Percentiles rank a stretch among this genome's conserved stretches.
These are phyloP conservation scores for Sipha flava DNA, from an alignment of 1,140 invertebrate genomes.

Conservation along the genomic window DNA sequence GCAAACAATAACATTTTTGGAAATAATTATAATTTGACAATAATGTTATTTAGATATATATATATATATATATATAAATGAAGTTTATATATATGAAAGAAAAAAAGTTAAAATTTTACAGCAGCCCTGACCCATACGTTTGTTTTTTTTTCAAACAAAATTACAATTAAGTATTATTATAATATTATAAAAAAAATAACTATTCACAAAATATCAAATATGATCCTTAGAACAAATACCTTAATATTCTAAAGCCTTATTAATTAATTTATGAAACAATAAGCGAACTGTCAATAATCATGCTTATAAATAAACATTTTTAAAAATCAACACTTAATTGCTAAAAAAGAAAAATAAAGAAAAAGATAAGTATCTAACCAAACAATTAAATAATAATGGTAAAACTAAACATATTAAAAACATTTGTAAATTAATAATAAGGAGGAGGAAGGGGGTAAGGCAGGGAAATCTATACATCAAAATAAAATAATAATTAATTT, in stretches of 20 bases:
- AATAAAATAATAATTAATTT: slow-evolving; percentile 13
- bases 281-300: slow-evolving; percentile 13
- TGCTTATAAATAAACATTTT: slow-evolving; percentile 30
- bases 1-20: slow-evolving; percentile 27
- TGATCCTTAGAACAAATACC: slow-evolving; percentile 10
- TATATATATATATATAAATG: neutral
- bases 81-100: neutral
- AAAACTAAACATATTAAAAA: slow-evolving; percentile 16
- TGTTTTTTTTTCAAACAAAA: slow-evolving; percentile 18
- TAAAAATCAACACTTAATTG: slow-evolving; percentile 28
- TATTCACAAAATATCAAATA: slow-evolving; percentile 28
- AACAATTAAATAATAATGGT: slow-evolving; percentile 30
- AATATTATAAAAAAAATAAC: slow-evolving; percentile 20
- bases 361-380: slow-evolving; percentile 24
- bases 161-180: slow-evolving; percentile 9
- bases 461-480: neutral
- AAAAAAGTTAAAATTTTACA: slow-evolving; percentile 25
- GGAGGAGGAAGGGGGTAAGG: neutral
- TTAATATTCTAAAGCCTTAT: slow-evolving; percentile 4
- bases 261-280: slow-evolving; percentile 13
- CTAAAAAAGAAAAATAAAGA: neutral
- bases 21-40: slow-evolving; percentile 26
- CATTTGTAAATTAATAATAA: neutral
- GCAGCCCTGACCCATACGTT: slow-evolving; percentile 24
- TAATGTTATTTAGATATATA: slow-evolving; percentile 22